phyloP scores from a whole-genome alignment of 2,888 invertebrate species.

The Schizotus pectinicornis region DNA sequence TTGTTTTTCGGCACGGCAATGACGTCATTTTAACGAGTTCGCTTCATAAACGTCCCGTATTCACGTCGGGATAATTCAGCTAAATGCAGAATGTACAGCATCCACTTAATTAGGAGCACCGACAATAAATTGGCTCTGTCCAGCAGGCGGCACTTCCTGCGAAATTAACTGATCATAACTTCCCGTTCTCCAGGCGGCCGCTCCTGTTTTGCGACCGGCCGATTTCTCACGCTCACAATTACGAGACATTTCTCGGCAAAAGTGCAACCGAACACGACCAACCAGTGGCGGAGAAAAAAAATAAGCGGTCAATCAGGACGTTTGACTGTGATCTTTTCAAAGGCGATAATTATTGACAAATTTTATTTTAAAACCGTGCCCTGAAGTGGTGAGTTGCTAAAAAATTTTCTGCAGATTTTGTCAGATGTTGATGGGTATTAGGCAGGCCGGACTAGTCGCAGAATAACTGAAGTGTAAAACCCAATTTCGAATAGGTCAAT shows the following conservation, averaged over 20 bases:
- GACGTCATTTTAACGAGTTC: neutral
- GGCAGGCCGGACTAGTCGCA: no score
- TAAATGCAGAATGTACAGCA: slow-evolving; percentile 37
- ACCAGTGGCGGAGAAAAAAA: no score
- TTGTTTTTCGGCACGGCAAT: slow-evolving; percentile 10
- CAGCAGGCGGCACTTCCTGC: slow-evolving; percentile 43
- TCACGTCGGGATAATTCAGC: slow-evolving; percentile 36
- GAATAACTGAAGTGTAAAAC: no score
- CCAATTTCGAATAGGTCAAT: no score
- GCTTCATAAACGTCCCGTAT: slow-evolving; percentile 6
- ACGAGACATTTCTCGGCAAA: neutral
- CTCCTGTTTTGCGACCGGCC: slow-evolving; percentile 40
- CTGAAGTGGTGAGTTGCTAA: no score
- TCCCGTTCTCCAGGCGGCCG: slow-evolving; percentile 39
- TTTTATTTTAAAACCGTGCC: no score
- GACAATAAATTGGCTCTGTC: slow-evolving; percentile 47
- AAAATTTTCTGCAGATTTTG: no score
- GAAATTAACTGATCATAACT: slow-evolving; percentile 53
- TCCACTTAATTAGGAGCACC: slow-evolving; percentile 45
- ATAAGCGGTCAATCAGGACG: no score
- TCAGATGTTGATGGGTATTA: no score
- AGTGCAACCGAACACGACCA: neutral
- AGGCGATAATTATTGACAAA: no score
- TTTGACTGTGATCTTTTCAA: no score
- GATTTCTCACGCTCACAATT: slow-evolving; percentile 46